A percentile compares a stretch with the other conserved stretches of the same genome.
These are phyloP conservation scores for Nothocercus nigrocapillus DNA, from an alignment of 2,113 vertebrate genomes.

Conservation along the genomic window DNA sequence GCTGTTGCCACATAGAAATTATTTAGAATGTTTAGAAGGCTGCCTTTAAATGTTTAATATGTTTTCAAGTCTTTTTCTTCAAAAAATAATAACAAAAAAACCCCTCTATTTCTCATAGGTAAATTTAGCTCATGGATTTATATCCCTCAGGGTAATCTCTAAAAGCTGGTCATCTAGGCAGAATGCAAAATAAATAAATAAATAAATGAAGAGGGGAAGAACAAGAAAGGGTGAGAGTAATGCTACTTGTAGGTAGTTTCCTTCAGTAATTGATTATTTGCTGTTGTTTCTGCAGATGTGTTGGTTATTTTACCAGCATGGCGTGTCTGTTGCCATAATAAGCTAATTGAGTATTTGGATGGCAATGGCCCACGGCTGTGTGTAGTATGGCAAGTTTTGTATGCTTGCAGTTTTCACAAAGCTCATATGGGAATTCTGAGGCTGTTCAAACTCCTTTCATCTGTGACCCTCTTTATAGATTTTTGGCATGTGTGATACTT, in stretches of 20 bases:
- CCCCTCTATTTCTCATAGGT: background rate
- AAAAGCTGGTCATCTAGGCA: background rate
- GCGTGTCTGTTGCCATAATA: slow-evolving; percentile 74
- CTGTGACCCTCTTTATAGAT: slow-evolving; percentile 74
- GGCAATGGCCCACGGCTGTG: background rate
- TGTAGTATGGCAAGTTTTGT: background rate
- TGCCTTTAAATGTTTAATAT: background rate
- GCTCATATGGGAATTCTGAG: slow-evolving; percentile 53
- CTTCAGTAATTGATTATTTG: slow-evolving; percentile 79
- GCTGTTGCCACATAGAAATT: background rate
- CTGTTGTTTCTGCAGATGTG: slow-evolving; percentile 57
- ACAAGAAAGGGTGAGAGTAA: background rate
- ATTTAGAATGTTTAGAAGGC: background rate
- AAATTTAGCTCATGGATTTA: slow-evolving; percentile 42
- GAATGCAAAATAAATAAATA: background rate
- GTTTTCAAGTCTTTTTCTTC: background rate
- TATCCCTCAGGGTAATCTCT: background rate
- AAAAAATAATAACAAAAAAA: background rate
- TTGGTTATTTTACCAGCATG: slow-evolving; percentile 33
- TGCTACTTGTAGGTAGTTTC: slow-evolving; percentile 51
- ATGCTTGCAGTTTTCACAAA: slow-evolving; percentile 16
- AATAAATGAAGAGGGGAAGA: background rate
- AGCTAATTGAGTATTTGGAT: slow-evolving; percentile 72
- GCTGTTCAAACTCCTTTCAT: slow-evolving; percentile 65
- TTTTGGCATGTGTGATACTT: slow-evolving; percentile 59